phyloP scores from a whole-genome alignment of 2,888 invertebrate genomes.

The Ochropleura leucogaster region DNA sequence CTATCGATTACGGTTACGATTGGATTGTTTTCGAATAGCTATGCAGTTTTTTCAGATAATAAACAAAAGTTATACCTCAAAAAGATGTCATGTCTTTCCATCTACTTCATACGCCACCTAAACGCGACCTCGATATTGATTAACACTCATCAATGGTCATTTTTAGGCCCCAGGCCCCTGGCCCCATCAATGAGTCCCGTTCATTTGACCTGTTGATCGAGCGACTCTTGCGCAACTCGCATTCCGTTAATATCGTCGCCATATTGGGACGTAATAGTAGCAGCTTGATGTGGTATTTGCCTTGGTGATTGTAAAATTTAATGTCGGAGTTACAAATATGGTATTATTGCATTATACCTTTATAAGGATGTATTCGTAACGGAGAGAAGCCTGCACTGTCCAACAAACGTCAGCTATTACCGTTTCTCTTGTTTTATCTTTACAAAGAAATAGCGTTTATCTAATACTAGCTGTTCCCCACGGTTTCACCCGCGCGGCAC shows the following conservation, averaged over 20 bases:
- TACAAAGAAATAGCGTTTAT: neutral
- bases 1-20: too few relatives aligned
- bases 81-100: neutral
- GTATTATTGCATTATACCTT: neutral
- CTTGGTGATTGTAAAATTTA: constrained; percentile 10
- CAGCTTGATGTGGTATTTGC: constrained; percentile 14
- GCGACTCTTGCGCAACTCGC: constrained; percentile 58
- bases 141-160: constrained; percentile 41
- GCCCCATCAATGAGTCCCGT: constrained; percentile 57
- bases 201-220: constrained; percentile 57
- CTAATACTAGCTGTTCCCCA: too few relatives aligned
- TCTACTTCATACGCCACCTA: constrained; percentile 14
- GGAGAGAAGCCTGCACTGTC: neutral
- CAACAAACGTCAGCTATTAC: neutral
- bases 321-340: neutral
- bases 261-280: constrained; percentile 55
- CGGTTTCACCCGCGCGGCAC: too few relatives aligned
- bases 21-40: too few relatives aligned
- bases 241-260: constrained; percentile 61
- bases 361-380: neutral
- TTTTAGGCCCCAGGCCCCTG: constrained; percentile 21
- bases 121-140: constrained; percentile 30
- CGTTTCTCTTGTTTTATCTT: neutral
- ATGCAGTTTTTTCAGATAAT: neutral
- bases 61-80: too few relatives aligned